These are phyloP conservation scores for Chroicocephalus ridibundus DNA, from an alignment of 2,113 vertebrate genomes.

Conservation along the genomic window DNA sequence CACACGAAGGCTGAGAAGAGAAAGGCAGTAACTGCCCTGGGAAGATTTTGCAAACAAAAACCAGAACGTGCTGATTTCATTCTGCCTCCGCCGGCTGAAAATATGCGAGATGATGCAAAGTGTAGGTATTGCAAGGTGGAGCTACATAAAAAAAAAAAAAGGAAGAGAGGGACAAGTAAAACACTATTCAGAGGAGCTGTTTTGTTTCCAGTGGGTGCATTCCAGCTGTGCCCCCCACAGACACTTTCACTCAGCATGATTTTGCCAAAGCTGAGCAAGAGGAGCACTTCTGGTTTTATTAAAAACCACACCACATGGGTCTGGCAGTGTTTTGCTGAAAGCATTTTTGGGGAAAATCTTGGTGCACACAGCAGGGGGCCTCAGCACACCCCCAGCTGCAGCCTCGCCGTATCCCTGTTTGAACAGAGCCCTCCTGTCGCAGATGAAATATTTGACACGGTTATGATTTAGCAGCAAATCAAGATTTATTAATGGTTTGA, in stretches of 20 bases:
- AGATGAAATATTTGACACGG: background rate
- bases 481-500: background rate
- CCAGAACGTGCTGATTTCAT: accelerated
- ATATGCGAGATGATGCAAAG: accelerated
- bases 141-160: too few relatives aligned
- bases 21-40: background rate
- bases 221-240: background rate
- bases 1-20: accelerated
- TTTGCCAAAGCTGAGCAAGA: background rate
- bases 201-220: background rate
- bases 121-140: accelerated
- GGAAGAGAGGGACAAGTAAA: background rate
- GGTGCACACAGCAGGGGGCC: background rate
- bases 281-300: background rate
- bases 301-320: background rate
- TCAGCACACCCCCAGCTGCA: background rate
- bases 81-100: background rate
- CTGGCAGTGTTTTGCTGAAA: accelerated
- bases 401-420: background rate
- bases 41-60: background rate
- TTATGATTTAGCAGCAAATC: background rate
- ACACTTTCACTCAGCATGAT: accelerated
- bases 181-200: too few relatives aligned
- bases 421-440: too few relatives aligned
- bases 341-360: accelerated